phyloP scores from a whole-genome alignment of 53 echinoderm and acorn worm species.

The Paracentrotus lividus region DNA sequence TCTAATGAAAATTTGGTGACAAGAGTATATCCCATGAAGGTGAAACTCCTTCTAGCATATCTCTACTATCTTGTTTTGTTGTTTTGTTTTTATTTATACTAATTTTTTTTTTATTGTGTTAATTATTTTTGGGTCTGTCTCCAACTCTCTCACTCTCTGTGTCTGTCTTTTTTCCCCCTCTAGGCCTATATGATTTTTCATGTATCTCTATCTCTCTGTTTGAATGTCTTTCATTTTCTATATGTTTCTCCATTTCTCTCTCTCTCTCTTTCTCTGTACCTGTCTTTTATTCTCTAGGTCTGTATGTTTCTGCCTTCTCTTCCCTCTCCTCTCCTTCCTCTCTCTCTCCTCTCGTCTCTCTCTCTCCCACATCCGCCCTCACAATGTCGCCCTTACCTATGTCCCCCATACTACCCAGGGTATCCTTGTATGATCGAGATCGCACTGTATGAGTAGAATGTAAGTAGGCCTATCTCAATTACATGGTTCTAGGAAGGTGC shows the following conservation, averaged over 20 bases:
- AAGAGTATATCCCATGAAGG: neutral
- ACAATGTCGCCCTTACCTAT: neutral
- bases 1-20: neutral
- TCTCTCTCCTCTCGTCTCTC: conserved; percentile 9
- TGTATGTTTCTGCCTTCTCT: neutral
- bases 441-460: neutral
- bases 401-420: neutral
- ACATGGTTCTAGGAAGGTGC: neutral
- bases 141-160: neutral
- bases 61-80: too few relatives aligned
- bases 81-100: too few relatives aligned
- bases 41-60: neutral
- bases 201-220: neutral
- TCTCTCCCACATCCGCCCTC: neutral
- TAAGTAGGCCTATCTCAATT: neutral
- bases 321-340: neutral
- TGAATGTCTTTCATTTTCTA: neutral
- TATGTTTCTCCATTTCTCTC: neutral
- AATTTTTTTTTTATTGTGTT: neutral
- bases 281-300: neutral
- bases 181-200: too few relatives aligned
- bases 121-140: neutral
- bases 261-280: neutral
- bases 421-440: neutral
- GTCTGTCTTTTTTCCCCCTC: neutral